Percentiles rank a stretch among this genome's conserved stretches.
Evolutionary conservation across 2,888 invertebrate genomes (phyloP).

Genomic region (Lasioglossum zephyrum): DNA sequence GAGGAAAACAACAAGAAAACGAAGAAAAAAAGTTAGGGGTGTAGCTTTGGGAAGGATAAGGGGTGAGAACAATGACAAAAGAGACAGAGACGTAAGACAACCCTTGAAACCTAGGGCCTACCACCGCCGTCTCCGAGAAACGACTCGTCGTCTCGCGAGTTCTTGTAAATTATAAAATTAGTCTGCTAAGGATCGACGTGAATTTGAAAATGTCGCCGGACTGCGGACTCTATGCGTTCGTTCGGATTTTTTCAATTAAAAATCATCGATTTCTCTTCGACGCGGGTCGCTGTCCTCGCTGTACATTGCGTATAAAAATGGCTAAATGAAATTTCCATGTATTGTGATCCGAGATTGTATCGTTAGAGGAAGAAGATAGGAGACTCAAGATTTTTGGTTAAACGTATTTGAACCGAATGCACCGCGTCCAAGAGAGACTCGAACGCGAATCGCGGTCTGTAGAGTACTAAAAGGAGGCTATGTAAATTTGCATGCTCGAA

Average conservation of each 20-base stretch:
- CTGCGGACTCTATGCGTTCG: not conserved
- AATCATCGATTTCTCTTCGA: not conserved
- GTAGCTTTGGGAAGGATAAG: no score
- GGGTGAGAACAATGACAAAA: not conserved
- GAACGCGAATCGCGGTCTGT: not conserved
- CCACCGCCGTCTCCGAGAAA: conserved; percentile 62
- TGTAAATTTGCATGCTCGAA: not conserved
- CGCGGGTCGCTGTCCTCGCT: not conserved
- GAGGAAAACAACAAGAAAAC: not conserved
- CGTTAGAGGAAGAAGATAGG: not conserved
- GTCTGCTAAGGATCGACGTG: conserved; percentile 20
- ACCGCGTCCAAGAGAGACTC: not conserved
- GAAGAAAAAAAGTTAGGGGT: not conserved
- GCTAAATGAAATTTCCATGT: not conserved
- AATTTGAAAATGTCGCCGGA: conserved; percentile 35
- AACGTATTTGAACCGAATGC: not conserved
- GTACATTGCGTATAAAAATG: not conserved
- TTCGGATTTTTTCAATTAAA: not conserved
- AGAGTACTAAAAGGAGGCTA: not conserved
- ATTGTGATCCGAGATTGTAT: not conserved
- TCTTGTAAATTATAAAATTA: conserved; percentile 51
- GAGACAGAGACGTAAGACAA: not conserved
- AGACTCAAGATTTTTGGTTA: not conserved
- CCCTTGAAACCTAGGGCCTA: conserved; percentile 44
- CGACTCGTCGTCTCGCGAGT: conserved; percentile 38